Evolutionary conservation across 2,888 invertebrate genomes (phyloP), one percentile per base, ranked within the genome.

Genomic region (Tortrix viridana): DNA sequence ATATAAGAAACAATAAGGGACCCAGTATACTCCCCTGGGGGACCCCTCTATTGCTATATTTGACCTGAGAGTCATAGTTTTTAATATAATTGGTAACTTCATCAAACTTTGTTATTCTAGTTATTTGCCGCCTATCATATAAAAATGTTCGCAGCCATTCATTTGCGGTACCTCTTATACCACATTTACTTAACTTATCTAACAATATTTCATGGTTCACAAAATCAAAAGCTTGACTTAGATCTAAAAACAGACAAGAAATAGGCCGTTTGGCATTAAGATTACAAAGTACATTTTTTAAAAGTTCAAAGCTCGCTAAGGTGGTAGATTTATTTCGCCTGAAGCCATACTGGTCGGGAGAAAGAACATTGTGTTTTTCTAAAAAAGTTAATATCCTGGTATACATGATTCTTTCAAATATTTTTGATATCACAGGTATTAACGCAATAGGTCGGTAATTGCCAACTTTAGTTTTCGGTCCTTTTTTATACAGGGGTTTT

Each of bases 401-500:
- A n/a, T 43, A 43, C 43, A 18, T 43, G 6, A 18, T 18, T 16
- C 16, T 43, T 43, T 16, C 18, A 43, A 18, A 43, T 18, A 43
- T 16, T 16, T 41, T 41, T n/a, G 41, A 41, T 6, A 41, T 14
- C 5, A 41, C 41, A 6, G 41, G 41, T 6, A 41, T 5, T 16
- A 41, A 16, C 5, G 43, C 43, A n/a, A 43, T 18, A 6, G 43
- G 18, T 43, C 18, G n/a, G 7, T 43, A 43, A 16, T 18, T 43
- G 1, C 1, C 18, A 2, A n/a, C 2, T 5, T 43, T n/a, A 2
- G n/a, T 16, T 43, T 43, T 43, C 6, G 6, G 6, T 7, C 43
- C 43, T 16, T 43, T 43, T 43, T 43, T 43, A 43, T 41, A 12
- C 43, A 43, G 7, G 5, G 43, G 43, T 16, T 43, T 43, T 43